Evolutionary conservation across 2,888 invertebrate species (phyloP), one percentile per base, ranked within the genome.

Genomic region (Resseliella maxima): DNA sequence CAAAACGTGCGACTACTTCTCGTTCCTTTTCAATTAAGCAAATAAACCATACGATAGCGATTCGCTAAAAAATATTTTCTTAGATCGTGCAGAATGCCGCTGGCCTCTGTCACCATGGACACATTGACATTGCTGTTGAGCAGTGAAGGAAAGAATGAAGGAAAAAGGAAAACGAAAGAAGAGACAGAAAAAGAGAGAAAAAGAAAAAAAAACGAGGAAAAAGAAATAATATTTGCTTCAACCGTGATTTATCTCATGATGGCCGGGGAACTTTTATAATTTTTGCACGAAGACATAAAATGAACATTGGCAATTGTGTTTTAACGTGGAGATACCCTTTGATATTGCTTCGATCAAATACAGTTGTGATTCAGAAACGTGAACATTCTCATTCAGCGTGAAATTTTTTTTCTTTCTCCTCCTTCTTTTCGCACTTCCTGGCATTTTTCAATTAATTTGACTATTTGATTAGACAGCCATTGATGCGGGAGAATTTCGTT

Each of bases 301-400:
- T 31, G 72, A 72, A 35, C 72, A 72, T 72, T 72, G 72, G 72
- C 72, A 72, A 72, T 72, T 72, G 72, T 72, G 72, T 59, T 72
- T 59, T 31, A 72, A 31, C 72, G 3, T 27, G 72, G 72, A 15
- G 50, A 50, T 31, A 31, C 31, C 15, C 0, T 31, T 31, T 31
- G 46, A 24, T 31, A 72, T 31, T 3, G n/a, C 31, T 31, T 31
- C 15, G 72, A 31, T 41, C 41, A 41, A 41, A 59, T 72, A 72
- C 72, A 72, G 27, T 31, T 72, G 31, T 15, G 72, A 12, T 15
- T 72, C 31, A n/a, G 31, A 72, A 72, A 72, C 72, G 72, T 72
- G 72, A 35, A 24, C n/a, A n/a, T n/a, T 59, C 59, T 18, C 8
- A 18, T 50, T 21, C 18, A 50, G 21, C 10, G 50, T 18, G 50